Conservation (phyloP, 2,113 vertebrate genomes). For the Chroicocephalus ridibundus region DNA sequence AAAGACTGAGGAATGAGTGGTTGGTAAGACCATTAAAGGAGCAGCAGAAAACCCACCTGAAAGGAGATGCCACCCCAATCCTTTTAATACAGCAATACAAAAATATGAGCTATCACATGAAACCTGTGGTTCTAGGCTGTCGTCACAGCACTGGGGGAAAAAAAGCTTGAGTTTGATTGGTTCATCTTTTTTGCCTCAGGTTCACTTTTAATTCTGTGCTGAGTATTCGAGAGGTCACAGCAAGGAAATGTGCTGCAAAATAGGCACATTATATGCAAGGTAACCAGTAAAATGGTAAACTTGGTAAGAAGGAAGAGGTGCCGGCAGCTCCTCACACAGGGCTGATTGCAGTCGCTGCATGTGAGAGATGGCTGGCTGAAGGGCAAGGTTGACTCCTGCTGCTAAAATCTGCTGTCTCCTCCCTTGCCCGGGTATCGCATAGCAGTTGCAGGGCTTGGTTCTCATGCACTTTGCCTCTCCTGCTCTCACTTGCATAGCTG, state of each 20-base stretch:
- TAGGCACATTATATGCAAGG: background rate
- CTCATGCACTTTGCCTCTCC: background rate
- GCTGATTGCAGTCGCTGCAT: background rate
- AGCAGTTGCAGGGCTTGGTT: background rate
- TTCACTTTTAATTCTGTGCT: background rate
- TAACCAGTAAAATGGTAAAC: background rate
- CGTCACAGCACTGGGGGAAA: background rate
- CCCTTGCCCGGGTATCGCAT: background rate
- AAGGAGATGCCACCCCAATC: background rate
- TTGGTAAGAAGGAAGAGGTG: background rate
- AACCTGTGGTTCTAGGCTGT: background rate
- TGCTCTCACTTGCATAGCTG: background rate
- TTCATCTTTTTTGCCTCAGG: background rate
- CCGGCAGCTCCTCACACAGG: background rate
- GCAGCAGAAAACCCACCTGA: background rate
- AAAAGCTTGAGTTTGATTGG: background rate
- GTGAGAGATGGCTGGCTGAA: background rate
- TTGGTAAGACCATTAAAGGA: background rate
- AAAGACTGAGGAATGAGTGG: background rate
- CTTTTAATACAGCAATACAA: background rate
- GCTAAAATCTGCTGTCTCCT: background rate
- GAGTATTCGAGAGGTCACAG: background rate
- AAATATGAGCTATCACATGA: background rate
- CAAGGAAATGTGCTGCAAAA: background rate
- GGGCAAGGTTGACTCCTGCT: background rate